These are phyloP conservation scores for Luperina testacea DNA, from an alignment of 2,888 invertebrate genomes.

Conservation along the genomic window DNA sequence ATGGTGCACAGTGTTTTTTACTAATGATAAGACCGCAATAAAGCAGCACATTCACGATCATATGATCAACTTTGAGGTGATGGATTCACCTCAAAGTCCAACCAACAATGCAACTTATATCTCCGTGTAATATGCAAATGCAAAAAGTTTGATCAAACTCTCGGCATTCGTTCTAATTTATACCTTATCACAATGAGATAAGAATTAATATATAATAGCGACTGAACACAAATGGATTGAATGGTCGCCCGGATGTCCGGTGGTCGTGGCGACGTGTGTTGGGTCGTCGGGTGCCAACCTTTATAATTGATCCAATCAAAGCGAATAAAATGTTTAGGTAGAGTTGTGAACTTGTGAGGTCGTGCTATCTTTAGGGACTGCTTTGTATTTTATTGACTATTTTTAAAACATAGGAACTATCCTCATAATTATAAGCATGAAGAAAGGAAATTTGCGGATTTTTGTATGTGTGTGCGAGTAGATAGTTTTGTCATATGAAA, in stretches of 20 bases:
- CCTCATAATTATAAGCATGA: background rate
- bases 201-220: background rate
- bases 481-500: background rate
- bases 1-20: constrained; percentile 6
- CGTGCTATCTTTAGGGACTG: constrained; percentile 1
- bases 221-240: constrained; percentile 22
- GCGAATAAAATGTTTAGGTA: constrained; percentile 38
- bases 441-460: background rate
- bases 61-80: background rate
- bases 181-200: background rate
- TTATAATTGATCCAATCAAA: constrained; percentile 54
- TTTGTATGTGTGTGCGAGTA: background rate
- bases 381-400: background rate
- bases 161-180: background rate
- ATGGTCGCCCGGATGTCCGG: constrained; percentile 22
- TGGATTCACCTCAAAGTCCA: too few species aligned
- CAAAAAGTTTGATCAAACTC: background rate
- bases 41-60: background rate
- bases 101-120: background rate
- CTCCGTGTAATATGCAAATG: background rate
- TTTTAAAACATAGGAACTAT: background rate
- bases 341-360: background rate
- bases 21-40: constrained; percentile 14
- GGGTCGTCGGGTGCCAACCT: constrained; percentile 45
- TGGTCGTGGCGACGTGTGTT: constrained; percentile 21